These are phyloP conservation scores for Dryobotodes eremita DNA, from an alignment of 2,888 invertebrate genomes.

Conservation along the genomic window DNA sequence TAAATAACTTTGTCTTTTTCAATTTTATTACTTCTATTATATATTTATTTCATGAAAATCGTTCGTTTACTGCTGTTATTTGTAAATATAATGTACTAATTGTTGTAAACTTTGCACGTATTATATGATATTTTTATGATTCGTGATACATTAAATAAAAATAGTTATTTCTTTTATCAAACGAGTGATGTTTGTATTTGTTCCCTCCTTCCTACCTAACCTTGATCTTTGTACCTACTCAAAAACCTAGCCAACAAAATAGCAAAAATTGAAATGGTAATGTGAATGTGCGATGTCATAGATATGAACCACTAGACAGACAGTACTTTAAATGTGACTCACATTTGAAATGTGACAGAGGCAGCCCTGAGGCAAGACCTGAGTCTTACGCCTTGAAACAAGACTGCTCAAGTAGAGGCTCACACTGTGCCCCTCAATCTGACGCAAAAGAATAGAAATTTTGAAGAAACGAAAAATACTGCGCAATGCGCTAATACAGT, in stretches of 20 bases:
- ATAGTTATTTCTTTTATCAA: not conserved
- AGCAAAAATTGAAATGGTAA: not conserved
- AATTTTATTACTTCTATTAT: not conserved
- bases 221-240: not conserved
- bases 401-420: not conserved
- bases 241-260: not conserved
- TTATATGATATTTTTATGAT: not conserved
- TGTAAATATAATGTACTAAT: slow-evolving; percentile 5
- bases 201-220: not conserved
- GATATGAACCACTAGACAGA: not conserved
- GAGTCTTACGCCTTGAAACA: not conserved
- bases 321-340: not conserved
- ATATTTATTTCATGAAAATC: not conserved
- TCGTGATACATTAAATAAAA: not conserved
- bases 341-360: not conserved
- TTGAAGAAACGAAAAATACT: too few relatives aligned
- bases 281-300: not conserved
- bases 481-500: not conserved
- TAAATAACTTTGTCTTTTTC: not conserved
- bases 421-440: not conserved
- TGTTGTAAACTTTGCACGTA: not conserved
- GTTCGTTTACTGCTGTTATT: not conserved
- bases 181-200: not conserved
- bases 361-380: not conserved
- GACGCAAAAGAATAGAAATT: too few relatives aligned